Evolutionary conservation across 53 echinoderm and acorn worm genomes (phyloP).

Genomic region (Crossaster papposus): DNA sequence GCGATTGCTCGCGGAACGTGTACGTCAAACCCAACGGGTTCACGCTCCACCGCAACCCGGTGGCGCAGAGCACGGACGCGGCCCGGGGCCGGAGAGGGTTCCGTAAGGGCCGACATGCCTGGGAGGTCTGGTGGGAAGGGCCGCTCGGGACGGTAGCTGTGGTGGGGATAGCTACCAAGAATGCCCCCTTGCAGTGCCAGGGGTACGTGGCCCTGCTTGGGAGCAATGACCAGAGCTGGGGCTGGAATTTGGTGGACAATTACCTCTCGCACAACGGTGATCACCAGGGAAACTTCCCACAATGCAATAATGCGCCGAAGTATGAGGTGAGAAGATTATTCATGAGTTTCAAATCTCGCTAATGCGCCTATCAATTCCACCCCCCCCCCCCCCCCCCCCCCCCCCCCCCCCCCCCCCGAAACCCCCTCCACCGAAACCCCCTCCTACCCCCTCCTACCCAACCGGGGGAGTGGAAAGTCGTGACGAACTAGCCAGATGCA

Average conservation of each 20-base stretch:
- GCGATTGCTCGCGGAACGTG: constrained; percentile 94
- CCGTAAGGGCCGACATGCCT: constrained; percentile 88
- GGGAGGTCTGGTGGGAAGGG: constrained; percentile 99
- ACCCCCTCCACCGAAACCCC: too few relatives aligned
- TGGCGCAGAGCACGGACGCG: constrained; percentile 97
- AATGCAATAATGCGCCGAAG: constrained; percentile 99
- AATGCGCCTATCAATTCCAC: too few relatives aligned
- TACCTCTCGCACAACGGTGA: constrained; percentile 95
- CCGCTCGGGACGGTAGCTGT: constrained; percentile 98
- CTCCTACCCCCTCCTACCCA: too few relatives aligned
- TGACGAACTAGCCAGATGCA: too few relatives aligned
- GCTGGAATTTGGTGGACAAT: constrained; percentile 99
- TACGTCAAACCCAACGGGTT: constrained; percentile 94
- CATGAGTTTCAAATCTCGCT: background rate
- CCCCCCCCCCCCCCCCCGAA: too few relatives aligned
- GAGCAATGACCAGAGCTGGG: constrained; percentile 98
- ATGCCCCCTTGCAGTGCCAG: constrained; percentile 95
- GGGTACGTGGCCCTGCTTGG: constrained; percentile 94
- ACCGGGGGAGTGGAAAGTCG: too few relatives aligned
- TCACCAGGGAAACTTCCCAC: constrained; percentile 96
- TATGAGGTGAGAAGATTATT: constrained; percentile 82
- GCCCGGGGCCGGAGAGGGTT: constrained; percentile 90
- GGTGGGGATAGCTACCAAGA: constrained; percentile 90
- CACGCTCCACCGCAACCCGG: constrained; percentile 95
- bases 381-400: too few relatives aligned